These are phyloP conservation scores for Sialis lutaria DNA, from an alignment of 2,888 invertebrate genomes.

Conservation along the genomic window DNA sequence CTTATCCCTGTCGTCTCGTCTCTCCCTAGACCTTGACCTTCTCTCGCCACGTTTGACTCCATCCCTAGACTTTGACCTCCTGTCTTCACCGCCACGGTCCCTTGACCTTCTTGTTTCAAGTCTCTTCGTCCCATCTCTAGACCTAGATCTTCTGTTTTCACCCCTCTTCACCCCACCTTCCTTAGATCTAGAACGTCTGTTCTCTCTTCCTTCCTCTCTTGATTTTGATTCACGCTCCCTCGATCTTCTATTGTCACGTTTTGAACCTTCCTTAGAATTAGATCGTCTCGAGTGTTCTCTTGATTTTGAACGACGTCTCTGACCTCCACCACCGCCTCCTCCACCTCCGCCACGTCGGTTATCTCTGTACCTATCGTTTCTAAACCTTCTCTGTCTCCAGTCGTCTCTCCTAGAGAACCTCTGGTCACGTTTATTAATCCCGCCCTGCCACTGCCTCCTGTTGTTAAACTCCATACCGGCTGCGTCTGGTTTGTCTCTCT, in stretches of 20 bases:
- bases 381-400: no score
- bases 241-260: conserved; percentile 19
- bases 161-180: conserved; percentile 29
- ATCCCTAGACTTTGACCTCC: not conserved
- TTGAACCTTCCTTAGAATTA: conserved; percentile 12
- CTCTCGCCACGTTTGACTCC: not conserved
- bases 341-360: not conserved
- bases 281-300: conserved; percentile 12
- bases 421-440: not conserved
- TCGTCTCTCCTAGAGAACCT: no score
- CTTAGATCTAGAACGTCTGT: conserved; percentile 24
- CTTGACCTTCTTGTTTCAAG: not conserved
- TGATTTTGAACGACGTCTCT: conserved; percentile 12
- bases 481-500: conserved; percentile 2
- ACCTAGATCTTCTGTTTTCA: conserved; percentile 22
- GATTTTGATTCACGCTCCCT: conserved; percentile 25
- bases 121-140: conserved; percentile 29
- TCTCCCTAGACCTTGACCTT: not conserved
- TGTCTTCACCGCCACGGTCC: not conserved
- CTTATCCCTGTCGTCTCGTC: not conserved
- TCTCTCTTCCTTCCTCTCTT: no score
- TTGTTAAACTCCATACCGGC: conserved; percentile 5
- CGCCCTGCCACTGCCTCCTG: conserved; percentile 5
- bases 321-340: not conserved
- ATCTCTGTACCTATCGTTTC: not conserved